Base-by-base conservation (phyloP, 2,797 vertebrate genomes). In the Eupleurogrammus muticus region DNA sequence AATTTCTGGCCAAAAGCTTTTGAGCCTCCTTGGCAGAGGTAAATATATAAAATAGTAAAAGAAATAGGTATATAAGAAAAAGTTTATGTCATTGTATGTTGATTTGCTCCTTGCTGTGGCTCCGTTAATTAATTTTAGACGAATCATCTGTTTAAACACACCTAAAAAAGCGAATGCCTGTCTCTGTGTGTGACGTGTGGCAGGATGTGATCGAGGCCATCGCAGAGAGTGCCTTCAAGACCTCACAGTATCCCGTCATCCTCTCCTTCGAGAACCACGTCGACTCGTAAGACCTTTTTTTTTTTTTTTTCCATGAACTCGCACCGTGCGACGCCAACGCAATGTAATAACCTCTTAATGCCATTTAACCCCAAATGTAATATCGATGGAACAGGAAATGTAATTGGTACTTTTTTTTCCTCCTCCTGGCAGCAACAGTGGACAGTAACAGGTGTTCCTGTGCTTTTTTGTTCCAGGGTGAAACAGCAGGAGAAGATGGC, bases 401-500 rank as follows among this genome's bases (percentile, higher is more conserved):
- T 59, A 68, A 54, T 10, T 59, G 42, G 46, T n/a, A 65, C 1
- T 1, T 70, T 57, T 56, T 1, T 4, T 35, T 32, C 44, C 55
- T 56, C 2, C 5, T 35, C 24, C 48, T 17, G 28, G 13, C 24
- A 62, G 50, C 7, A 11, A 14, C 2, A 38, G 36, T 13, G 19
- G 20, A 55, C 1, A 4, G 6, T 70, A 48, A 66, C 32, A 61
- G 20, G 28, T 55, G 64, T 60, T 52, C 2, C 44, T 85, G 16
- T 82, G 52, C 14, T 81, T 74, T 70, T 81, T 74, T 70, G 17
- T 88, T 86, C 48, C 88, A 99, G 98, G 72, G 95, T 98, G 73
- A 98, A 97, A 78, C 98, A 99, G 77, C 98, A 99, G 88, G 97
- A 98, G 23, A 99, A 98, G 93, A 99, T 99, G 98, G 98, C 98